phyloP scores from a whole-genome alignment of 2,113 vertebrate genomes.

The Sapajus apella region DNA sequence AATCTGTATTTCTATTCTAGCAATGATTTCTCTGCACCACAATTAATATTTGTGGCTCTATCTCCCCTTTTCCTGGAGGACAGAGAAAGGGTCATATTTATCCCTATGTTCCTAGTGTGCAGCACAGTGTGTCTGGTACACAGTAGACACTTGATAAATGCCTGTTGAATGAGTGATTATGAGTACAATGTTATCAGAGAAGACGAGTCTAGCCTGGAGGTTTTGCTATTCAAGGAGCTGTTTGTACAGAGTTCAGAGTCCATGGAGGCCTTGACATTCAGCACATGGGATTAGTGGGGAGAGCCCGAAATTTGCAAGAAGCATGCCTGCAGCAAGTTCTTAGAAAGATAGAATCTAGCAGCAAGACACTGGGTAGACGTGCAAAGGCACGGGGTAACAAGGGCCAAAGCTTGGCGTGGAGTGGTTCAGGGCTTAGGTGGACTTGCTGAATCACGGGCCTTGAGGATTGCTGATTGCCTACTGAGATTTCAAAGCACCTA shows the following conservation, averaged over 20 bases:
- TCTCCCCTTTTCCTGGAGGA: not conserved
- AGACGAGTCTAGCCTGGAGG: not conserved
- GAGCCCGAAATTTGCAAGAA: not conserved
- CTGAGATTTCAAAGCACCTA: not conserved
- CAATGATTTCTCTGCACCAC: not conserved
- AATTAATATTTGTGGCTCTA: not conserved
- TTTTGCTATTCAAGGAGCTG: not conserved
- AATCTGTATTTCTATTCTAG: not conserved
- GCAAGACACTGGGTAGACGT: rapidly evolving
- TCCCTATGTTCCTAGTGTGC: not conserved
- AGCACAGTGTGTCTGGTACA: not conserved
- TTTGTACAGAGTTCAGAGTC: not conserved
- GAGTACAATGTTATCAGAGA: not conserved
- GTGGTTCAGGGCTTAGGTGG: not conserved
- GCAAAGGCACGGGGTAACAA: not conserved
- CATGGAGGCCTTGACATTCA: not conserved
- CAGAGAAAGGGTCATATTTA: not conserved
- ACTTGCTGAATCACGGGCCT: not conserved
- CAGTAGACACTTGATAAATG: not conserved
- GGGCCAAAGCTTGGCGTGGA: not conserved
- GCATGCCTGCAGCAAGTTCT: not conserved
- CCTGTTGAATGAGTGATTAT: not conserved
- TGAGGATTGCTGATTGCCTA: not conserved
- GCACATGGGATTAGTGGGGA: not conserved
- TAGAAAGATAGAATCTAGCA: not conserved